Percentiles rank a stretch among this genome's conserved stretches.
phyloP scores from a whole-genome alignment of 2,888 invertebrate species.

The Euproctis similis region DNA sequence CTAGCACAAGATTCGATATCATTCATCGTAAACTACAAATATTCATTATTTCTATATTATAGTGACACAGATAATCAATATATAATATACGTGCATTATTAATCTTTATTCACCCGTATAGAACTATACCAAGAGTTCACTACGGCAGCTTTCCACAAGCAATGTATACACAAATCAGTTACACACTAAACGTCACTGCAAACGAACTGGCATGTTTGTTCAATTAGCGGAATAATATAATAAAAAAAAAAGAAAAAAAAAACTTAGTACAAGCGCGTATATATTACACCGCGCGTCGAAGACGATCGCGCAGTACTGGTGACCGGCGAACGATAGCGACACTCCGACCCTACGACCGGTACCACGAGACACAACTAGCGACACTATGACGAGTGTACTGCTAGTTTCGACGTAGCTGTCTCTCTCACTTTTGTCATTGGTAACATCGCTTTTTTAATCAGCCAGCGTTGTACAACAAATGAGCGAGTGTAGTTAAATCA shows the following conservation, averaged over 20 bases:
- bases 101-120: conserved; percentile 52
- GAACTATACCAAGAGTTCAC: conserved; percentile 30
- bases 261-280: conserved; percentile 34
- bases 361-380: no score
- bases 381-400: conserved; percentile 32
- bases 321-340: conserved; percentile 69
- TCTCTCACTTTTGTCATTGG: no score
- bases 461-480: no score
- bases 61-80: no score
- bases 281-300: conserved; percentile 59
- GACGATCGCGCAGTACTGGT: conserved; percentile 65
- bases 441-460: no score
- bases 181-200: conserved; percentile 63
- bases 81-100: no score
- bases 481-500: conserved; percentile 36
- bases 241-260: no score
- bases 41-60: no score
- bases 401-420: conserved; percentile 15
- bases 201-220: conserved; percentile 53
- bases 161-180: conserved; percentile 39
- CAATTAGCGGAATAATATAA: conserved; percentile 43
- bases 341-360: conserved; percentile 59
- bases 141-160: conserved; percentile 43
- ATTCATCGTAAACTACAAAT: no score
- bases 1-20: conserved; percentile 33